A percentile compares a stretch with the other conserved stretches of the same genome.
Evolutionary conservation across 2,113 vertebrate species (phyloP).

Genomic region (Austrofundulus limnaeus): DNA sequence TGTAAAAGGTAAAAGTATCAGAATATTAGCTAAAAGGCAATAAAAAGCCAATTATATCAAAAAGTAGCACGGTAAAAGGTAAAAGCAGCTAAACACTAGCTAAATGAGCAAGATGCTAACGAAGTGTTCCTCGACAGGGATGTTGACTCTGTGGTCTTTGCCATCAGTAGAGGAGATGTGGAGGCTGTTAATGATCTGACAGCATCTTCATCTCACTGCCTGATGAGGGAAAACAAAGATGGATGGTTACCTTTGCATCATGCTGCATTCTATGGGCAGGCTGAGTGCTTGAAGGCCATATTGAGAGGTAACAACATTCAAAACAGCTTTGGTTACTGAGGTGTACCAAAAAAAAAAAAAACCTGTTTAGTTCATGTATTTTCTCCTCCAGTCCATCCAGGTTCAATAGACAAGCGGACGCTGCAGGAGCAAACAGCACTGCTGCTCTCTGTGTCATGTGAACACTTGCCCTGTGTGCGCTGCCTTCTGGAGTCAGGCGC

Average conservation of each 20-base stretch:
- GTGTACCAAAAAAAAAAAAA: too few relatives aligned
- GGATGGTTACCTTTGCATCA: conserved; percentile 93
- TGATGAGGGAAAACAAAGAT: conserved; percentile 83
- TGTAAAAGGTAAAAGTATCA: too few relatives aligned
- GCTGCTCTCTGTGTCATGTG: conserved; percentile 84
- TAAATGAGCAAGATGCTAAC: too few relatives aligned
- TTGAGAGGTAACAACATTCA: conserved; percentile 81
- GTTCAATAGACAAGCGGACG: conserved; percentile 89
- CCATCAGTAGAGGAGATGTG: conserved; percentile 75
- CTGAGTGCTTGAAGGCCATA: conserved; percentile 81
- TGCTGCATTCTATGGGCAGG: conserved; percentile 87
- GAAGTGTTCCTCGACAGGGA: too few relatives aligned
- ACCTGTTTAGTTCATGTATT: conserved; percentile 6
- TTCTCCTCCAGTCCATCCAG: conserved; percentile 80
- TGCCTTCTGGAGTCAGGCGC: conserved; percentile 88
- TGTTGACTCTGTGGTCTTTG: conserved; percentile 56
- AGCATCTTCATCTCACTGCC: conserved; percentile 80
- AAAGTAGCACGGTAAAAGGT: too few relatives aligned
- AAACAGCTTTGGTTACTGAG: neutral
- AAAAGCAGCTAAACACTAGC: too few relatives aligned
- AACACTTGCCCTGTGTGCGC: conserved; percentile 85
- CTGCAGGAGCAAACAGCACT: conserved; percentile 92
- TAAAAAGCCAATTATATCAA: too few relatives aligned
- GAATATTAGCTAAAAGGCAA: too few relatives aligned
- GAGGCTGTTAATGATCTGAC: conserved; percentile 80